Evolutionary conservation across 2,888 invertebrate genomes (phyloP).

Genomic region (Platycheirus albimanus): DNA sequence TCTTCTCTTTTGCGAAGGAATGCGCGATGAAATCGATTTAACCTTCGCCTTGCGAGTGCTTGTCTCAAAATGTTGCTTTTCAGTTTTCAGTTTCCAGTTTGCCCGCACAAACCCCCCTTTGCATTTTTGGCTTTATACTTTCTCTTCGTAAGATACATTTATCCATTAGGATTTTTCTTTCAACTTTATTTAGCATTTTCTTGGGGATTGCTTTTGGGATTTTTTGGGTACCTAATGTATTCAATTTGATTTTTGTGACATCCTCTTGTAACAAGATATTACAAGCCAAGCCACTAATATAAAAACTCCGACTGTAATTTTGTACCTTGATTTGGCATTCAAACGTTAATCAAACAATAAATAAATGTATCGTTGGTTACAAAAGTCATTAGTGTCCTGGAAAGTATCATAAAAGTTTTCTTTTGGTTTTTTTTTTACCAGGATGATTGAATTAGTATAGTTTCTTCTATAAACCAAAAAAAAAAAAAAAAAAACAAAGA

Average conservation of each 20-base stretch:
- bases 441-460: no score
- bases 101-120: slow-evolving; percentile 45
- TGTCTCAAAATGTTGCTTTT: slow-evolving; percentile 58
- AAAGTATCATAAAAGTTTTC: no score
- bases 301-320: no score
- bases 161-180: slow-evolving; percentile 61
- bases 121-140: slow-evolving; percentile 34
- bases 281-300: no score
- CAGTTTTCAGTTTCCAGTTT: slow-evolving; percentile 65
- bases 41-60: slow-evolving; percentile 49
- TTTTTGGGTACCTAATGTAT: slow-evolving; percentile 34
- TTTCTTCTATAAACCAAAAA: no score
- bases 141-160: slow-evolving; percentile 27
- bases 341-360: no score
- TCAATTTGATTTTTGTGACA: slow-evolving; percentile 55
- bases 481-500: no score
- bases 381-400: no score
- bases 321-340: no score
- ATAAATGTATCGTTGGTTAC: no score
- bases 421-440: no score
- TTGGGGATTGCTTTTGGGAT: slow-evolving; percentile 32
- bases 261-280: slow-evolving; percentile 56
- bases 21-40: slow-evolving; percentile 67
- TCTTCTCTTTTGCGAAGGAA: slow-evolving; percentile 24
- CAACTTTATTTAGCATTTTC: slow-evolving; percentile 7